A percentile compares a stretch with the other conserved stretches of the same genome.
These are phyloP conservation scores for Samia ricini DNA, from an alignment of 1,140 invertebrate genomes.

Conservation along the genomic window DNA sequence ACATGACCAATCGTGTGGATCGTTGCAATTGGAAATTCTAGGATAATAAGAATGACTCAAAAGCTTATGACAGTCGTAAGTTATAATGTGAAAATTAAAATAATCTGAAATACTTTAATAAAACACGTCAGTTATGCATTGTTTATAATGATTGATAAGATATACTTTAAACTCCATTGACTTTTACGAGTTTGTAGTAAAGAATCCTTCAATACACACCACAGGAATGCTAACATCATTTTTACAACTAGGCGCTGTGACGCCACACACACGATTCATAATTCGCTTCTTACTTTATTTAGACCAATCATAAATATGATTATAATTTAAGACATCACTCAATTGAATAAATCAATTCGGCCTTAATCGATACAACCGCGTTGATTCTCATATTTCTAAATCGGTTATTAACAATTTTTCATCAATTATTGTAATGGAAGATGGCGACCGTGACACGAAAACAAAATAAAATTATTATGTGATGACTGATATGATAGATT, in stretches of 20 bases:
- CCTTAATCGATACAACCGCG: slow-evolving; percentile 10
- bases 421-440: slow-evolving; percentile 22
- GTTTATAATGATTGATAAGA: background rate
- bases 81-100: background rate
- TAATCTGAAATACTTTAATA: background rate
- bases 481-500: background rate
- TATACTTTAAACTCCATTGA: too few species aligned
- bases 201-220: too few species aligned
- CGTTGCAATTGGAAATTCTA: slow-evolving; percentile 31
- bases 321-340: background rate
- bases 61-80: background rate
- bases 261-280: background rate
- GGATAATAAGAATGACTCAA: slow-evolving; percentile 22
- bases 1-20: slow-evolving; percentile 35
- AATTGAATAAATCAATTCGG: slow-evolving; percentile 10
- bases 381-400: slow-evolving; percentile 14
- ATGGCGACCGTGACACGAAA: background rate
- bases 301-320: background rate
- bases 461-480: background rate
- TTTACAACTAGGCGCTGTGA: too few species aligned
- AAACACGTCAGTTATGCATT: background rate
- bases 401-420: slow-evolving; percentile 16
- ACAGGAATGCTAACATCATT: too few species aligned
- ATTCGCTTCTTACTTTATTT: background rate
- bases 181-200: too few species aligned